A percentile compares a stretch with the other conserved stretches of the same genome.
Evolutionary conservation across 2,113 vertebrate genomes (phyloP).

Genomic region (Saccopteryx leptura): DNA sequence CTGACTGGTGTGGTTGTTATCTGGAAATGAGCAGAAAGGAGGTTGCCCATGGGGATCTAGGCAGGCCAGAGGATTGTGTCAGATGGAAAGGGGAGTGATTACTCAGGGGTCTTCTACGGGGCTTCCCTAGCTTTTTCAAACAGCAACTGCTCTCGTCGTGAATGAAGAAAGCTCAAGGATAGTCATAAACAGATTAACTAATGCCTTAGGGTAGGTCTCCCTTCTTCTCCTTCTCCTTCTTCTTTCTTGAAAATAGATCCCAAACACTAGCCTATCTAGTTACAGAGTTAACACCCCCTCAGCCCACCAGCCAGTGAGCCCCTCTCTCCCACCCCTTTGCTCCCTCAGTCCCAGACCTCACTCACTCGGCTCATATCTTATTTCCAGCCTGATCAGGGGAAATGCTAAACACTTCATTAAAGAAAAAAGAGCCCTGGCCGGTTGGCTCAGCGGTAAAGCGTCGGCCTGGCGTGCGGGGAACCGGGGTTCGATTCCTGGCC

Average conservation of each 20-base stretch:
- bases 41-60: neutral
- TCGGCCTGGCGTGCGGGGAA: too few relatives aligned
- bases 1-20: neutral
- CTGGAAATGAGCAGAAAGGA: neutral
- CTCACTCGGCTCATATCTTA: neutral
- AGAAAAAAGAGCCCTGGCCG: too few relatives aligned
- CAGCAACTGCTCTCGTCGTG: neutral
- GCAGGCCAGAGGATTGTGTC: neutral
- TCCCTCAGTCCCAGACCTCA: neutral
- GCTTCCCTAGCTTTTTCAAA: neutral
- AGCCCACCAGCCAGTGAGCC: neutral
- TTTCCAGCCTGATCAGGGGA: neutral
- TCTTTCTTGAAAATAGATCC: neutral
- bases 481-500: too few relatives aligned
- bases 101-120: neutral
- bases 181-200: neutral
- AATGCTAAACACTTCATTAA: constrained; percentile 38
- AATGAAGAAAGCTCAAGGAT: neutral
- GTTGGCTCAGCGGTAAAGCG: too few relatives aligned
- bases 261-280: neutral
- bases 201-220: neutral
- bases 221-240: too few relatives aligned
- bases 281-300: neutral
- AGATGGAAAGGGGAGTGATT: neutral
- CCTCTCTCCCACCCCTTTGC: neutral